phyloP scores from a whole-genome alignment of 2,797 vertebrate species.

The Lepilemur ruficaudatus region DNA sequence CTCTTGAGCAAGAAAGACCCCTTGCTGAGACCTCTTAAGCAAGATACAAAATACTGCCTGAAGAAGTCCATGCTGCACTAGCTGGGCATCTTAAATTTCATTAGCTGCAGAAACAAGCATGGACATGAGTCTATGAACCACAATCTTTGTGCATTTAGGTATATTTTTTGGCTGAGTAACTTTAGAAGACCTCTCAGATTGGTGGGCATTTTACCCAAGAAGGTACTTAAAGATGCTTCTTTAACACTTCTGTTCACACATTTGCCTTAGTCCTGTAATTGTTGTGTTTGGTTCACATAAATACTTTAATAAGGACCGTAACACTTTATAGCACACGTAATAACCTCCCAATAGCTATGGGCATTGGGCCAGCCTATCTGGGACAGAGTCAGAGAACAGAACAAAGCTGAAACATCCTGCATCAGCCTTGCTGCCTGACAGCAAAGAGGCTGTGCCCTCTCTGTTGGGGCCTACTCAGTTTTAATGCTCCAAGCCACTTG shows the following conservation, averaged over 20 bases:
- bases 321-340: background rate
- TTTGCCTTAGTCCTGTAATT: background rate
- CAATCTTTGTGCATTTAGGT: constrained; percentile 13
- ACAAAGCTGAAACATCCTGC: background rate
- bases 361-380: background rate
- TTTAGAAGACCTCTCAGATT: background rate
- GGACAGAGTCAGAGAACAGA: background rate
- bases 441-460: background rate
- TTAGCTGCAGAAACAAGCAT: constrained; percentile 24
- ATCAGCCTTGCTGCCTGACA: background rate
- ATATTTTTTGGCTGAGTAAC: constrained; percentile 7
- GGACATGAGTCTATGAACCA: background rate
- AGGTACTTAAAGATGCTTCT: background rate
- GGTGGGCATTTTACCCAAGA: background rate
- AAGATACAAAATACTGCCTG: constrained; percentile 56
- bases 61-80: background rate
- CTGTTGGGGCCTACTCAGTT: background rate
- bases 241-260: background rate
- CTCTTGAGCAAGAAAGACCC: constrained; percentile 66
- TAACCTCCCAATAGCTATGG: background rate
- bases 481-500: background rate
- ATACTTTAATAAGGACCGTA: background rate
- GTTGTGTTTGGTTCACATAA: background rate
- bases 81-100: constrained; percentile 38
- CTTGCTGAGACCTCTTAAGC: constrained; percentile 64